These are phyloP conservation scores for Ormyrus labotus DNA, from an alignment of 2,888 invertebrate species.

Conservation along the genomic window DNA sequence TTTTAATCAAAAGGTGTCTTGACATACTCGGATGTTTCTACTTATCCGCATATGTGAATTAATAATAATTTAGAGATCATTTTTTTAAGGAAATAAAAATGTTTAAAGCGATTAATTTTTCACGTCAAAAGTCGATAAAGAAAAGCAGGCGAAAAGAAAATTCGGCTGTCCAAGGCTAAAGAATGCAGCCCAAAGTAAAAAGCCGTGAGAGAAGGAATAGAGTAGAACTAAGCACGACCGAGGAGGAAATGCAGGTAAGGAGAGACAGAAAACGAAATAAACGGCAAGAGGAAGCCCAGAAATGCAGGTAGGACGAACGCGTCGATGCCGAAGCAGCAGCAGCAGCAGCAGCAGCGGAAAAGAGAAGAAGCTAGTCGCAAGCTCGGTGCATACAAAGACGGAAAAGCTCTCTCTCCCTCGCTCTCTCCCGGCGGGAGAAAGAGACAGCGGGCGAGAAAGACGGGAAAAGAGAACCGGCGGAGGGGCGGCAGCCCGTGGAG, in stretches of 20 bases:
- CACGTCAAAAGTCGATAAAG: background rate
- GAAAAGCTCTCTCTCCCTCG: background rate
- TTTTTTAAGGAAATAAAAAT: background rate
- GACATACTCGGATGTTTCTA: no score
- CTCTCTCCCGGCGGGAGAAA: background rate
- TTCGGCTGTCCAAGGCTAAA: background rate
- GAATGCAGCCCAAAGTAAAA: slow-evolving; percentile 3
- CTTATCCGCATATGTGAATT: no score
- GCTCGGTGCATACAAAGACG: slow-evolving; percentile 1
- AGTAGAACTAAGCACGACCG: background rate
- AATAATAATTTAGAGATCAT: background rate
- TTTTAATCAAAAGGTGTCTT: no score
- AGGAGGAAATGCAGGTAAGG: slow-evolving; percentile 25
- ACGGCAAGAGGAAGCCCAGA: slow-evolving; percentile 23
- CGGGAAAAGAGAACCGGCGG: background rate
- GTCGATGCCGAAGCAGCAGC: background rate
- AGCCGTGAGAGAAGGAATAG: background rate
- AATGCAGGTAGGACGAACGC: no score
- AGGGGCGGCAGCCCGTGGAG: background rate
- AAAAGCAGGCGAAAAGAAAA: background rate
- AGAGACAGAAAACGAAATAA: slow-evolving; percentile 19
- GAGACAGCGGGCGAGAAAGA: background rate
- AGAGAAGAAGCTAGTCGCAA: background rate
- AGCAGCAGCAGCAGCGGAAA: background rate
- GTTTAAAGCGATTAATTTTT: background rate